These are phyloP conservation scores for Masnerella sp. DNA, from an alignment of 2,888 invertebrate genomes.

Conservation along the genomic window DNA sequence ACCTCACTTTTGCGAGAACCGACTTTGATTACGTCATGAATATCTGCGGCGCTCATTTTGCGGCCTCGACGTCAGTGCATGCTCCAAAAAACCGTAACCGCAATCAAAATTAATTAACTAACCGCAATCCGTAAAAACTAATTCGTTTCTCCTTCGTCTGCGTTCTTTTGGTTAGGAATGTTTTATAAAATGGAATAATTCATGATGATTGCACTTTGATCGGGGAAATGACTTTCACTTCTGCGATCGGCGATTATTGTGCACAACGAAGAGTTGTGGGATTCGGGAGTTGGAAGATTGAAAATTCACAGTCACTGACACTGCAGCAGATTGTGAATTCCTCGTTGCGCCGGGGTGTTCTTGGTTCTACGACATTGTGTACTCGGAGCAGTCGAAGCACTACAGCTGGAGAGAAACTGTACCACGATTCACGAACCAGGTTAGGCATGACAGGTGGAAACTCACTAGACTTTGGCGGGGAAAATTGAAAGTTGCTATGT, in stretches of 20 bases:
- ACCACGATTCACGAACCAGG: not conserved
- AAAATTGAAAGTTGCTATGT: too few relatives aligned
- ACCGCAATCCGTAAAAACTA: not conserved
- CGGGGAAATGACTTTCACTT: not conserved
- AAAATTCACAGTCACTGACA: conserved; percentile 76
- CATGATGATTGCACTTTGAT: conserved; percentile 29
- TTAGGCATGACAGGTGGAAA: too few relatives aligned
- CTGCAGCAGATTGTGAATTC: conserved; percentile 76
- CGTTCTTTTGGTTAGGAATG: conserved; percentile 61
- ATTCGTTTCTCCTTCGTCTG: not conserved
- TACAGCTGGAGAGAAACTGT: conserved; percentile 9
- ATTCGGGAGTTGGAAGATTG: conserved; percentile 13
- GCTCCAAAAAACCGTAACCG: conserved; percentile 4
- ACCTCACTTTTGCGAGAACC: conserved; percentile 93
- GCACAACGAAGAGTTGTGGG: not conserved
- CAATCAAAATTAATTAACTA: conserved; percentile 4
- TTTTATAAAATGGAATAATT: conserved; percentile 42
- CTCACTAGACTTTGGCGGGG: too few relatives aligned
- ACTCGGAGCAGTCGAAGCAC: not conserved
- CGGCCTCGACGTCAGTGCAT: conserved; percentile 43
- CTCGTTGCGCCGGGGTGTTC: not conserved
- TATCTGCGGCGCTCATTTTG: conserved; percentile 62
- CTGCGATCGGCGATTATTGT: too few relatives aligned
- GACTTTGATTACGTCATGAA: conserved; percentile 81
- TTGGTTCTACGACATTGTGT: conserved; percentile 19